Evolutionary conservation across 30 jellyfish, hydroid and myxozoan species (phyloP), one percentile per base, ranked within the genome.

Genomic region (Rhopilema esculentum): DNA sequence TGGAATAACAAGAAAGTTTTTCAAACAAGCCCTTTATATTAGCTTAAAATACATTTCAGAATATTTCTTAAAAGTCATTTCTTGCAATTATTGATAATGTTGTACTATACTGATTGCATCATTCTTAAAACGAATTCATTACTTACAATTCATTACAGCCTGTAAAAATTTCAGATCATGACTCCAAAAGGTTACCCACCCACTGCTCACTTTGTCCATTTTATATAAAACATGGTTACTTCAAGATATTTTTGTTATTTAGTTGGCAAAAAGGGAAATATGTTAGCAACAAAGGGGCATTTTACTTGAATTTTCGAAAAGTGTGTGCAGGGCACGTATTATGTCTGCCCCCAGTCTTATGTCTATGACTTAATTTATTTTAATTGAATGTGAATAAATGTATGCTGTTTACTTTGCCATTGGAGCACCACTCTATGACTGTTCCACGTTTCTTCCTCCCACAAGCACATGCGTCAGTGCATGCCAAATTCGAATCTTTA

Each of bases 371-470:
- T 40, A 40, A 40, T 40, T 40, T 40, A 40, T 40, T 40, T 40
- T 40, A 40, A 40, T 40, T 40, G 57, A 40, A 40, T 40, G 57
- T 40, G 57, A 40, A 40, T 40, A 40, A 40, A 40, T 66, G 32
- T 66, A 71, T 71, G 82, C 66, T 4, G 57, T 49, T 71, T 71
- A 71, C 82, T 49, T 27, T 71, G 29, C 82, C 82, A n/a, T 71
- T 71, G 67, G 82, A 71, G 82, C 82, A 71, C 82, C 82, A 71
- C 65, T 71, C 82, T 19, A 71, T 49, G 62, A 71, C 82, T 71
- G 0, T 25, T 0, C 82, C 82, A 27, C 82, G 82, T n/a, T 71
- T 71, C 82, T 7, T 71, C 82, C 40, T 71, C 40, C 82, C 67
- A 20, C 82, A 71, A 71, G 40, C 21, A 71, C 82, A 27, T 22